Evolutionary conservation across 1,140 invertebrate genomes (phyloP), one percentile per base, ranked within the genome.

Genomic region (Papilio dardanus): DNA sequence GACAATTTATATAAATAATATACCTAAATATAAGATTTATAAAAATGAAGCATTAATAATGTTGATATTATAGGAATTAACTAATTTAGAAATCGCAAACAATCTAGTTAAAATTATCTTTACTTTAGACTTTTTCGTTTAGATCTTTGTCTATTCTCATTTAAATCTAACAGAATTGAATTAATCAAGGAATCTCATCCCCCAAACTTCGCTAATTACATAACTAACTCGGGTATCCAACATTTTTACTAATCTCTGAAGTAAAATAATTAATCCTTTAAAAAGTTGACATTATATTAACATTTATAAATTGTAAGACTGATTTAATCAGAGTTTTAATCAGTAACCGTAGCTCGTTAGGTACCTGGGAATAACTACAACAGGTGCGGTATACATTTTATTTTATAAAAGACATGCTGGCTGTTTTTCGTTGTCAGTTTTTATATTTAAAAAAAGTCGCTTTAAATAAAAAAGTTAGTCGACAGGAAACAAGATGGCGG

Each of bases 401-500:
- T 62, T 62, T 62, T 30, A 62, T 62, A 62, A 62, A 24, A 28
- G 2, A 28, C 24, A 28, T 62, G 50, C 50, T 58, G 50, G 50
- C 21, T 24, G 21, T 58, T 30, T 54, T 28, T 30, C 54, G 14
- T 62, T 14, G 54, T 30, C 24, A 24, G 24, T 12, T 62, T 62
- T 54, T 62, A 28, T 12, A 28, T 6, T 6, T 6, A 62, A 28
- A 14, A 54, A 54, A 54, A n/a, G 28, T 50, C 58, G 40, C 28
- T 58, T 31, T 33, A 37, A 30, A 50, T 35, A 19, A 40, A 58
- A 71, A 31, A 69, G 24, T 58, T 62, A 69, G 74, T 75, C 14
- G 24, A 2, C 33, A 62, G 65, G 71, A 77, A 77, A 77, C 74
- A 62, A 62, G 54, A 62, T 62, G 54, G 54, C 54, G 54, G 54